These are phyloP conservation scores for Lacanobia wlatinum DNA, from an alignment of 2,888 invertebrate genomes.

Conservation along the genomic window DNA sequence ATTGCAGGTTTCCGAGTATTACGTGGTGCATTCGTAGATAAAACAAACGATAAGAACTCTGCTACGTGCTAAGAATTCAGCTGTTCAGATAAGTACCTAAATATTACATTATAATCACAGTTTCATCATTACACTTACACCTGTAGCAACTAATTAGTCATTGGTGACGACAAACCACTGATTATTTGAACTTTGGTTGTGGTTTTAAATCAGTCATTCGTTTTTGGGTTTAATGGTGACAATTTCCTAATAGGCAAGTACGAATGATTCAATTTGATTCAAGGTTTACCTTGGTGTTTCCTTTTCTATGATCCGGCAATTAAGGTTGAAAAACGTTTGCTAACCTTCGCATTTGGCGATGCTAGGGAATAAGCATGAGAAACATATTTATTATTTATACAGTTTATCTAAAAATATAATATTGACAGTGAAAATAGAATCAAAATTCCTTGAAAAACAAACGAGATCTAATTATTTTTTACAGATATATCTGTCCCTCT, in stretches of 20 bases:
- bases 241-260: constrained; percentile 12
- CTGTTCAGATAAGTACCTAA: constrained; percentile 2
- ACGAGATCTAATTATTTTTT: no score
- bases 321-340: background rate
- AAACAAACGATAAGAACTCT: constrained; percentile 25
- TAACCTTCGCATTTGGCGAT: background rate
- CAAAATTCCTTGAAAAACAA: no score
- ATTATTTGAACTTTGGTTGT: background rate
- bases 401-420: no score
- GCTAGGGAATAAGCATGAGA: no score
- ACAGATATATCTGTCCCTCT: no score
- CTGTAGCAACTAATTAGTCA: constrained; percentile 3
- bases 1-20: constrained; percentile 27
- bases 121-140: constrained; percentile 6
- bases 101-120: constrained; percentile 3
- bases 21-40: constrained; percentile 10
- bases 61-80: constrained; percentile 27
- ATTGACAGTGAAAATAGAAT: no score
- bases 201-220: constrained; percentile 10
- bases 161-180: background rate
- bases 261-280: constrained; percentile 17
- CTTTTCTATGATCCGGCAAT: background rate
- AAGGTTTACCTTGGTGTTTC: constrained; percentile 42
- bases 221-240: constrained; percentile 3
- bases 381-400: no score